Evolutionary conservation across 2,888 invertebrate genomes (phyloP).

Genomic region (Drosophila meridiana): DNA sequence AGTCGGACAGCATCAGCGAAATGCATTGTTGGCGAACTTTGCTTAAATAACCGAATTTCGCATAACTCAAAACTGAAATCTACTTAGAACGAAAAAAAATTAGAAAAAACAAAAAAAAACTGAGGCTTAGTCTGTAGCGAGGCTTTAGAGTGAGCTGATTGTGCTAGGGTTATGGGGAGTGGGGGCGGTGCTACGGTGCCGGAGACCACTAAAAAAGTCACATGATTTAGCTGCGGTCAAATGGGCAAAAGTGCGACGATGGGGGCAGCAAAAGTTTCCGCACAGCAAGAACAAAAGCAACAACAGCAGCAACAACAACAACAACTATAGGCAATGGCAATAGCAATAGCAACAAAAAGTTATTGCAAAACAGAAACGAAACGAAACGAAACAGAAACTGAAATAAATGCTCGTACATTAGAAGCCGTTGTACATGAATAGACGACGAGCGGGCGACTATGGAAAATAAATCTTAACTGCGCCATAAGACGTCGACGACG

Average conservation of each 20-base stretch:
- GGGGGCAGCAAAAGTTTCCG: slow-evolving; percentile 67
- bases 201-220: slow-evolving; percentile 69
- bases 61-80: slow-evolving; percentile 71
- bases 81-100: slow-evolving; percentile 41
- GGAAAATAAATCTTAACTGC: slow-evolving; percentile 81
- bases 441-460: slow-evolving; percentile 55
- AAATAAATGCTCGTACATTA: slow-evolving; percentile 62
- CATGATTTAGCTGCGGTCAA: slow-evolving; percentile 75
- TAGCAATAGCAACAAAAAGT: slow-evolving; percentile 47
- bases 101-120: slow-evolving; percentile 17
- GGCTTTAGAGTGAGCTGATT: slow-evolving; percentile 4
- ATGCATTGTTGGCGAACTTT: slow-evolving; percentile 69
- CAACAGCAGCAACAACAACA: slow-evolving; percentile 24
- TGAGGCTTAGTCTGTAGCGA: slow-evolving; percentile 16
- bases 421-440: slow-evolving; percentile 63
- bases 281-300: slow-evolving; percentile 60
- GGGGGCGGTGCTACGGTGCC: background rate
- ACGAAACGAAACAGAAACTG: slow-evolving; percentile 54
- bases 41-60: slow-evolving; percentile 72
- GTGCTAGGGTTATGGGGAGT: background rate
- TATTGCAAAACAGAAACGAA: slow-evolving; percentile 65
- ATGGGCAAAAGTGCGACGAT: slow-evolving; percentile 56
- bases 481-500: slow-evolving; percentile 69
- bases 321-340: slow-evolving; percentile 7
- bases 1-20: slow-evolving; percentile 56